Evolutionary conservation across 2,888 invertebrate species (phyloP), one percentile per base, ranked within the genome.

Genomic region (Petrolisthes manimaculis): DNA sequence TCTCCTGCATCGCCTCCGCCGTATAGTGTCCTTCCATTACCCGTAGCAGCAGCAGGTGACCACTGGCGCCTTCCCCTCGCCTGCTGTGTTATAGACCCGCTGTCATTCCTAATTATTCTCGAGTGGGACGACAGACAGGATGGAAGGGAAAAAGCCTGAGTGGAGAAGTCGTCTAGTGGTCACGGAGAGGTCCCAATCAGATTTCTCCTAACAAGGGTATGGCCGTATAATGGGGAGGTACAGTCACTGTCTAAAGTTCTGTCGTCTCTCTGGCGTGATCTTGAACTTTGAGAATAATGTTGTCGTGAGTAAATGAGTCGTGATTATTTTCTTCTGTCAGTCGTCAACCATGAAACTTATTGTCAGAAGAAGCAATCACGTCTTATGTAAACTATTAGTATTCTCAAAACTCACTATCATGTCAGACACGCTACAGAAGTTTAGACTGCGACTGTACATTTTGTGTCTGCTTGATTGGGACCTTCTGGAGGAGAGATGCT

Each of bases 81-180:
- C 81, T 51, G 81, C 81, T 67, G 81, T 51, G 81, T 69, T 24
- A 82, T 61, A 67, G 37, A 61, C 69, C 81, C 53, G 81, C 37
- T 67, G 67, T 82, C 81, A 55, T 82, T 67, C 81, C 67, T 82
- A 82, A 82, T 82, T 82, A 61, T 82, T n/a, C 81, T 18, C 18
- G 21, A n/a, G 79, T 21, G n/a, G 80, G 14, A 81, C 61, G 56
- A 24, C 61, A 67, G 61, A 67, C 67, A 4, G 14, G 69, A 14
- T 37, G 67, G 12, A 82, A 37, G 61, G 61, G 61, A 24, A 81
- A 61, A 81, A 12, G 77, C 77, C 77, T 18, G 18, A 53, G 53
- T 24, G 61, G 61, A 61, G 21, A 61, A 21, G 71, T 71, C 14
- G 14, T 71, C 14, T 71, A 21, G 6, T 71, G 21, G 71, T 71